Evolutionary conservation across 2,888 invertebrate species (phyloP), one percentile per base, ranked within the genome.

Genomic region (Dysmachus trigonus): DNA sequence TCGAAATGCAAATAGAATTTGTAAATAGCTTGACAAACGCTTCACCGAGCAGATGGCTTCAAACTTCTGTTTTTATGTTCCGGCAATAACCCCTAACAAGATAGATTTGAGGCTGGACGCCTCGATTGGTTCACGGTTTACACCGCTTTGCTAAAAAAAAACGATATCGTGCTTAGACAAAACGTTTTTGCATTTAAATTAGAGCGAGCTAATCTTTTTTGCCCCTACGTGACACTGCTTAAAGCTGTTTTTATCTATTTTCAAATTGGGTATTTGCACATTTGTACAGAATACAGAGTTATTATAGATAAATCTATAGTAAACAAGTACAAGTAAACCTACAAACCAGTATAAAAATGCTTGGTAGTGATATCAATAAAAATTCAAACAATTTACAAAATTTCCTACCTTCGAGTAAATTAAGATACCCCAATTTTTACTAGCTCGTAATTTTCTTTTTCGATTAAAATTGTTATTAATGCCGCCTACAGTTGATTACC

Each of bases 1-100:
- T 87, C 87, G 85, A 85, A 87, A 87, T 87, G 87, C 87, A 87
- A 87, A 87, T 87, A 85, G 87, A 87, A 87, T 87, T 87, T 87
- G 87, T 87, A 87, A 87, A 87, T 87, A 87, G 87, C 87, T 85
- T 30, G 87, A 82, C 82, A 87, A 87, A 76, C 76, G 81, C 85
- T 85, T 83, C 41, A 10, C 47, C 4, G 41, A 77, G 41, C 38
- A 41, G 41, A n/a, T 77, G 35, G 18, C 7, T 41, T 22, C 18
- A 31, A 74, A 74, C 35, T 74, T 33, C 33, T 74, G 35, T 77
- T 77, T 77, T 77, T 77, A 77, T 77, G 77, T 77, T 77, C 33
- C 33, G 77, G 22, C 77, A 77, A 47, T 77, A 77, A 77, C 77
- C 41, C 41, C 77, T 77, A 77, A 77, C 77, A 77, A 77, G 77